Base-by-base conservation (phyloP, 2,888 invertebrate genomes). In the Drosophila vallismaia region DNA sequence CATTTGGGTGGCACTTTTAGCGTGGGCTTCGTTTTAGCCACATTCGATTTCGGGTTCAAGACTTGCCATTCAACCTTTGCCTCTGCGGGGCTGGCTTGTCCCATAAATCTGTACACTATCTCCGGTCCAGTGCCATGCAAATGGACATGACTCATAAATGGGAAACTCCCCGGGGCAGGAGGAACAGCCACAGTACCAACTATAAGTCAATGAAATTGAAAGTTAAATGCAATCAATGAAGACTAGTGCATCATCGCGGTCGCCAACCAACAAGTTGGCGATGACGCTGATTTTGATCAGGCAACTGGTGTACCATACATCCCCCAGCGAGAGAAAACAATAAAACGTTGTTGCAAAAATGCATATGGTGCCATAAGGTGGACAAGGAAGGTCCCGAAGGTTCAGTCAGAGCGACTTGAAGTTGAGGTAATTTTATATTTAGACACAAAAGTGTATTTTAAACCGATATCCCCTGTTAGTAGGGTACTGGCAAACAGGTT, bases 171-270 rank as follows among this genome's bases (percentile, higher is more conserved):
- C 40, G 55, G 55, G 28, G 56, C 58, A 59, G 40, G 49, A 53
- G 53, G 42, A 62, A 54, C 60, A 24, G 19, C 51, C 46, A 36
- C 36, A 36, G 36, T 36, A 5, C n/a, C n/a, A n/a, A 31, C 53
- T 46, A 46, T 56, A 55, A 79, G 52, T 83, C 77, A 86, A 72
- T 77, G 84, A 84, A 84, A 84, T 66, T 60, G 88, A 84, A 88
- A 84, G 84, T 84, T 66, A 46, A 71, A 51, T 57, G 63, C 75
- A 81, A 71, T 78, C 71, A 74, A 68, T 71, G 76, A 51, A 50
- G 58, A 49, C 50, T 33, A 75, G 71, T 76, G 76, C 69, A 76
- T 60, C 74, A 71, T 60, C 69, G 52, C 46, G 36, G 46, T 45
- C 45, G 9, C 57, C 26, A 26, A 38, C 19, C 51, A 36, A 36